Evolutionary conservation across 2,797 vertebrate species (phyloP), one percentile per base, ranked within the genome.

Genomic region (Enoplosus armatus): DNA sequence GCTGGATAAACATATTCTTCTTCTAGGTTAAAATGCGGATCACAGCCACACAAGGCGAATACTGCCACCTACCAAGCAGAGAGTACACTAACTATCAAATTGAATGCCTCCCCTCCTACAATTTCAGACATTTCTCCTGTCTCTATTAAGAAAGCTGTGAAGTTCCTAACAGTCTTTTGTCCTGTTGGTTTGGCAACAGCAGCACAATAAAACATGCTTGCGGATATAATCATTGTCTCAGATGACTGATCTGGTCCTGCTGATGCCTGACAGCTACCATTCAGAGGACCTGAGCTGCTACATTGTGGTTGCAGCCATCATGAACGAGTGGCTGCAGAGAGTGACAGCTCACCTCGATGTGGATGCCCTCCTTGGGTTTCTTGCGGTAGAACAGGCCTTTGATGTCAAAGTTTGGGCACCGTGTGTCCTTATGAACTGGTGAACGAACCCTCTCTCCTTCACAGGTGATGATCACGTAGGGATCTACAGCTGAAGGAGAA

Each of bases 341-440:
- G 62, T 15, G 72, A 84, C 68, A 58, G 69, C 92, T 91, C 93
- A 98, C 98, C 97, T 99, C 97, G 41, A 99, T 90, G 53, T 96
- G 93, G 88, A 99, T 94, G 18, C 96, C 96, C 2, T 97, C 95
- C 75, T 95, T 95, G 0, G 96, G 96, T 73, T 98, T 98, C 94
- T 97, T 98, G 76, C 96, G 96, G 87, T 97, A 99, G 90, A 99
- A 99, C 84, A 99, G 76, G 10, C 96, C 97, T 93, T 98, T 99
- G 78, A 97, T 89, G 0, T 99, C 95, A 5, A 98, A 98, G 88
- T 96, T 96, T 0, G 98, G 98, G 2, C 94, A 91, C 0, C 96
- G 88, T 0, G 95, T 96, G 88, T 96, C 95, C 89, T 96, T 98
- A 29, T 96, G 89, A 75, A 97, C 95, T 0, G 96, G 92, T 0